These are phyloP conservation scores for Eupithecia subfuscata DNA, from an alignment of 2,888 invertebrate species.

Conservation along the genomic window DNA sequence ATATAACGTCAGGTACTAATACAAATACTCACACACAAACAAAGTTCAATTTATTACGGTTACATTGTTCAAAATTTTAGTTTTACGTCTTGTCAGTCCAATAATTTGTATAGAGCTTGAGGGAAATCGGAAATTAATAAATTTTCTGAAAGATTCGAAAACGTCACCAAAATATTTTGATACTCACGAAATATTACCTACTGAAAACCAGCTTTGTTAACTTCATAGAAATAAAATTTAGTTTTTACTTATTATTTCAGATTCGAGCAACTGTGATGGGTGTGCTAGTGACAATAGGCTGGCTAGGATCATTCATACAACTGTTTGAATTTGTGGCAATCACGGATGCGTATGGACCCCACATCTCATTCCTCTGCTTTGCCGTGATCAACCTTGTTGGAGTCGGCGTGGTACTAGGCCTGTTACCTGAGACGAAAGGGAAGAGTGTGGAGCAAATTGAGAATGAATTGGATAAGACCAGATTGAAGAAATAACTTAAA, in stretches of 20 bases:
- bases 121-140: too few relatives aligned
- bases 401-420: constrained; percentile 52
- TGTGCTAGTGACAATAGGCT: constrained; percentile 52
- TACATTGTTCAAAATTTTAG: too few relatives aligned
- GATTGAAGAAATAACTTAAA: not conserved
- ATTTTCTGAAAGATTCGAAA: too few relatives aligned
- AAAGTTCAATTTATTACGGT: too few relatives aligned
- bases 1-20: too few relatives aligned
- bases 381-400: constrained; percentile 60
- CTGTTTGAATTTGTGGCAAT: constrained; percentile 50
- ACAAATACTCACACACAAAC: too few relatives aligned
- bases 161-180: too few relatives aligned
- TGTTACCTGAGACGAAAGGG: constrained; percentile 74
- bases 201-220: too few relatives aligned
- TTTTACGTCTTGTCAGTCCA: too few relatives aligned
- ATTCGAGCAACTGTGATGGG: constrained; percentile 62
- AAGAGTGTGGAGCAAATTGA: constrained; percentile 66
- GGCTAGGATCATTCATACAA: constrained; percentile 55
- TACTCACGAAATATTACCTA: too few relatives aligned
- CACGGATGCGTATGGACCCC: constrained; percentile 55
- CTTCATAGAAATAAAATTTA: not conserved
- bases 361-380: constrained; percentile 65
- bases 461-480: constrained; percentile 38
- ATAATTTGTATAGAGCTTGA: too few relatives aligned
- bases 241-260: constrained; percentile 45